Evolutionary conservation across 1,140 invertebrate species (phyloP).

Genomic region (Hyles vespertilio): DNA sequence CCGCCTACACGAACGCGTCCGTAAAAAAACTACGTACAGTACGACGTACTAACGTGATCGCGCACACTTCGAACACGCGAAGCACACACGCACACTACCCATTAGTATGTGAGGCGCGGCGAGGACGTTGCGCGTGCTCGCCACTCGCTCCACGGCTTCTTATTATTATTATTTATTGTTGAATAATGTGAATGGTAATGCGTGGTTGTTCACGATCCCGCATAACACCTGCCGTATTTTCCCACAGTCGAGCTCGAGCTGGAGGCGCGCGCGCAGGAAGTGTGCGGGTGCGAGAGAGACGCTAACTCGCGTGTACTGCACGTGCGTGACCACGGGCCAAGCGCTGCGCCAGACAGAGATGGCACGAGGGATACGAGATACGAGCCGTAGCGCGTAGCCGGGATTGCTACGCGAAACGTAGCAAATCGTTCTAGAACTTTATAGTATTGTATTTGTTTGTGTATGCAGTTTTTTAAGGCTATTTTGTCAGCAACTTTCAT

Average conservation of each 20-base stretch:
- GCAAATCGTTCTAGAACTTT: background rate
- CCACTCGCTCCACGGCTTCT: slow-evolving; percentile 71
- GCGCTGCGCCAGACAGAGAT: slow-evolving; percentile 29
- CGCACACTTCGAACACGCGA: slow-evolving; percentile 3
- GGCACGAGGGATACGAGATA: slow-evolving; percentile 25
- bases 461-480: no score
- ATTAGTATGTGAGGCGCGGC: slow-evolving; percentile 59
- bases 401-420: slow-evolving; percentile 9
- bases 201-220: slow-evolving; percentile 73
- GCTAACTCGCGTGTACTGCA: slow-evolving; percentile 51
- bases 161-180: slow-evolving; percentile 76
- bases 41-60: slow-evolving; percentile 32
- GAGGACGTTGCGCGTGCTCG: slow-evolving; percentile 65
- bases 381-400: slow-evolving; percentile 44
- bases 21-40: slow-evolving; percentile 48
- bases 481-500: no score
- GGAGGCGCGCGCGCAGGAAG: slow-evolving; percentile 61
- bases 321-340: slow-evolving; percentile 40
- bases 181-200: slow-evolving; percentile 75
- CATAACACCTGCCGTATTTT: slow-evolving; percentile 74
- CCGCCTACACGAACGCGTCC: slow-evolving; percentile 57
- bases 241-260: slow-evolving; percentile 66
- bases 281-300: slow-evolving; percentile 51
- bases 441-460: no score
- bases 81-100: slow-evolving; percentile 43